Evolutionary conservation across 2,113 vertebrate species (phyloP), one percentile per base, ranked within the genome.

Genomic region (Polypterus bichir): DNA sequence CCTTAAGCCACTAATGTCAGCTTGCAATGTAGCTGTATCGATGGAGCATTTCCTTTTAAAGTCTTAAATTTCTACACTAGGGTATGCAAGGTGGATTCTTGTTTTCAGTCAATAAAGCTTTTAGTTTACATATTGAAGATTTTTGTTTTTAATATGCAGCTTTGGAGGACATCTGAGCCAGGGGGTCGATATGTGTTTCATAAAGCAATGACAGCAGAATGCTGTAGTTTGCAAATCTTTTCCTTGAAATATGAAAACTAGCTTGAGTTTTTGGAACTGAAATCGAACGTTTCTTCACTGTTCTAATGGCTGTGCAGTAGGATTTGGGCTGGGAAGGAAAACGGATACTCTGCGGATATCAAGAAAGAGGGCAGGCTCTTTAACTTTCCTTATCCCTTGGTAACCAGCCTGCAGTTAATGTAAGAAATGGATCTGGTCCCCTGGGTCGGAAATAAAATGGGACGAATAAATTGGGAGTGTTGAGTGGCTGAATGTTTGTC

Each of bases 61-160:
- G 60, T 67, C 72, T 76, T 67, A 52, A 58, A 9, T 76, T 74
- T 74, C 71, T 55, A 57, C 49, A n/a, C 47, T 51, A 49, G 55
- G 47, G 54, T 8, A 47, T 60, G 62, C 64, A 72, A 75, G 73
- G 74, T 79, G 77, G 71, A 69, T 55, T 62, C 63, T 59, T 70
- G 70, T 70, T 75, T 59, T 63, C 73, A 64, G 74, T 85, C 82
- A 68, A 84, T 87, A 80, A 83, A 86, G 81, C 82, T 84, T 87
- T 85, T 85, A 83, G 81, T 87, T 87, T 85, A 83, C 80, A 81
- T 86, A 77, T 83, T 76, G 81, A 75, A 72, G 71, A 69, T 70
- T 73, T 66, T 70, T 66, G 67, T 72, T 68, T 62, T 66, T 77
- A 79, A 83, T 68, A 61, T 68, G 75, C 73, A 66, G 55, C 73